Conservation (phyloP, 2,113 vertebrate genomes). For the Girardinichthys multiradiatus region DNA sequence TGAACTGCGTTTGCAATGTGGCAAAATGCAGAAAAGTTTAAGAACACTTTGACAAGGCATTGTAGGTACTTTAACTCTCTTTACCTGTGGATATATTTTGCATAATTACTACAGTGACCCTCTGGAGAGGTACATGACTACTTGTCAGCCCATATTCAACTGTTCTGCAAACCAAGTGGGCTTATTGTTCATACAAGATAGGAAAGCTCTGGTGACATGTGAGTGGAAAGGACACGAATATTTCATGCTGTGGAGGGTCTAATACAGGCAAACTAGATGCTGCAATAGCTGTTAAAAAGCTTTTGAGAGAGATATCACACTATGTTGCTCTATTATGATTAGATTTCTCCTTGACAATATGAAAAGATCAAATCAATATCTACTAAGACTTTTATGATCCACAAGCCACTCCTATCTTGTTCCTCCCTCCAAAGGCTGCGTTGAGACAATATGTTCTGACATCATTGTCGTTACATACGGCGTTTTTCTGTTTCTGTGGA, state of each 20-base stretch:
- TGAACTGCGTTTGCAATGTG: background rate
- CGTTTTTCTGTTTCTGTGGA: constrained; percentile 51
- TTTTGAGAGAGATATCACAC: constrained; percentile 74
- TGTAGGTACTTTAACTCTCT: constrained; percentile 51
- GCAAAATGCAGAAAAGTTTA: background rate
- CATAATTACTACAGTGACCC: constrained; percentile 63
- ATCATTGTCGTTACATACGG: constrained; percentile 40
- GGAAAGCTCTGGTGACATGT: constrained; percentile 24
- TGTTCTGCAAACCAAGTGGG: constrained; percentile 18
- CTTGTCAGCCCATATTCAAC: constrained; percentile 32
- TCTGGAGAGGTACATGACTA: constrained; percentile 40
- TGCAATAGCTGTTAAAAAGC: constrained; percentile 60
- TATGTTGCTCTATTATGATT: constrained; percentile 76
- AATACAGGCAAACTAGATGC: constrained; percentile 57
- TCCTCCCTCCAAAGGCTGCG: constrained; percentile 42
- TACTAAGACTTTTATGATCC: constrained; percentile 79
- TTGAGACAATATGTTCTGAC: constrained; percentile 66
- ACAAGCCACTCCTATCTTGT: constrained; percentile 43
- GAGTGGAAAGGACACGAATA: constrained; percentile 47
- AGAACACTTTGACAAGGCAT: no score
- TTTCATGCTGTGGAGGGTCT: constrained; percentile 19
- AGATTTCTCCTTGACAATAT: constrained; percentile 79
- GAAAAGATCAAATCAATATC: constrained; percentile 81
- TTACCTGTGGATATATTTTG: constrained; percentile 55
- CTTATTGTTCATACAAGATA: background rate